Evolutionary conservation across 1,140 invertebrate species (phyloP).

Genomic region (Harpegnathos saltator): DNA sequence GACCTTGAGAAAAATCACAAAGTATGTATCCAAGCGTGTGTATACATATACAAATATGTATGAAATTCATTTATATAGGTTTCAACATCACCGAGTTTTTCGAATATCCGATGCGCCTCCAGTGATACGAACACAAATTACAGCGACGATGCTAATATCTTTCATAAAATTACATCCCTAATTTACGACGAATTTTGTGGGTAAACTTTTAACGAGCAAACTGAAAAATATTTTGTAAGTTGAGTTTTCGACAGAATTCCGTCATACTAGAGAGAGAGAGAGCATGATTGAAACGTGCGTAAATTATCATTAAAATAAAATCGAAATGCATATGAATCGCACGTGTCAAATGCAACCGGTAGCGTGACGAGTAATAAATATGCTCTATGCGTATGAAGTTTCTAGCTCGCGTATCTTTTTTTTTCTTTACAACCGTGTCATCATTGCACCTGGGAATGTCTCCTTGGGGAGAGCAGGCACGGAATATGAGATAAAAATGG

Average conservation of each 20-base stretch:
- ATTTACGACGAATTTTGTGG: background rate
- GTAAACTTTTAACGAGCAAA: background rate
- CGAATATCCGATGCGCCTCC: background rate
- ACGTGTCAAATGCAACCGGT: background rate
- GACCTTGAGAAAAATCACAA: too few relatives aligned
- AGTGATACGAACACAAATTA: background rate
- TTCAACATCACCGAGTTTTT: background rate
- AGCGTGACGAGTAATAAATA: background rate
- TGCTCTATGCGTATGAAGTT: constrained; percentile 12
- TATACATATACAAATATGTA: background rate
- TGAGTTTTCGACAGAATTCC: background rate
- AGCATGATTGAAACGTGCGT: background rate
- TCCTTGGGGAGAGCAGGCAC: constrained; percentile 35
- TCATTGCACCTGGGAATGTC: constrained; percentile 17
- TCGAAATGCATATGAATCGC: background rate
- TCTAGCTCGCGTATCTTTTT: background rate
- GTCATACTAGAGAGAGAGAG: background rate
- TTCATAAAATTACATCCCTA: background rate
- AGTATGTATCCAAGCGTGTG: too few relatives aligned
- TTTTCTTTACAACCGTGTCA: background rate
- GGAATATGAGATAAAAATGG: constrained; percentile 54
- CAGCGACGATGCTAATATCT: background rate
- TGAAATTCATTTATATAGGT: background rate
- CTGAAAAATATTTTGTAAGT: background rate
- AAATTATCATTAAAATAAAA: background rate